Evolutionary conservation across 2,113 vertebrate genomes (phyloP).

Genomic region (Sebastes schlegelii): DNA sequence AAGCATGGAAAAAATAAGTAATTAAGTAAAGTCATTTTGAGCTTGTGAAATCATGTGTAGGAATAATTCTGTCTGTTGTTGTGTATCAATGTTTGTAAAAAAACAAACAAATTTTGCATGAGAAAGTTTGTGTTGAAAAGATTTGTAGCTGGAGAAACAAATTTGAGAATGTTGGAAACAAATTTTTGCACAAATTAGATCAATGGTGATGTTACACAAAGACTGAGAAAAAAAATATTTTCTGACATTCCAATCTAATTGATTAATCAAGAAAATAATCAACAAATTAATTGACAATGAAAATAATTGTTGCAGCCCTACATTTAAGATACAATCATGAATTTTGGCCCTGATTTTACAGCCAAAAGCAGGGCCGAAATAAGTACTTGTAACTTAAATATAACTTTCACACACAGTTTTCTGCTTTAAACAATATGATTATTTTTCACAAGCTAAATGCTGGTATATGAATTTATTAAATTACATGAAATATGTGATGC

Average conservation of each 20-base stretch:
- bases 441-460: too few species aligned
- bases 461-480: too few species aligned
- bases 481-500: too few species aligned
- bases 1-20: neutral
- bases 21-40: neutral
- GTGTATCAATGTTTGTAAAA: neutral
- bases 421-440: too few species aligned
- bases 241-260: too few species aligned
- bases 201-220: neutral
- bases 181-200: neutral
- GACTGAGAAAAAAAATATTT: too few species aligned
- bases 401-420: neutral
- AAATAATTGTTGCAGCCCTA: neutral
- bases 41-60: neutral
- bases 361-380: neutral
- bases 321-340: neutral
- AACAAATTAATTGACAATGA: neutral
- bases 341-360: neutral
- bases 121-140: neutral
- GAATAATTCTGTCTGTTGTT: neutral
- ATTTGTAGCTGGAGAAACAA: neutral
- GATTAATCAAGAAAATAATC: too few species aligned
- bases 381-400: neutral
- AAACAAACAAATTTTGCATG: neutral
- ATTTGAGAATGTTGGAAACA: neutral